A percentile compares a stretch with the other conserved stretches of the same genome.
phyloP scores from a whole-genome alignment of 2,113 vertebrate genomes.

The Psephotus haematonotus region DNA sequence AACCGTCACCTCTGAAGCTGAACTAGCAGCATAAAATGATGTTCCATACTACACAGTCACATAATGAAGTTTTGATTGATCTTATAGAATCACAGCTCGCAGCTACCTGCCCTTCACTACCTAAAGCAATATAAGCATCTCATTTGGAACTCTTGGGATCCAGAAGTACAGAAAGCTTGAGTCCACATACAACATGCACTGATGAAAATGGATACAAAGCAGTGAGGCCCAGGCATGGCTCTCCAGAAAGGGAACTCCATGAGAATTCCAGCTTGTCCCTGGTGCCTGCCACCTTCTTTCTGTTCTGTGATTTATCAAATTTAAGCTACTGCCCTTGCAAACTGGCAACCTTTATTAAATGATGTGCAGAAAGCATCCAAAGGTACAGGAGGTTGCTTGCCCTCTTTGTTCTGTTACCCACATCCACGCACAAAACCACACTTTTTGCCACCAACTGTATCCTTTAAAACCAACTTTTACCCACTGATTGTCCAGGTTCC shows the following conservation, averaged over 20 bases:
- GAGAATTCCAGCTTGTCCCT: neutral
- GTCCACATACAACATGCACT: too few species aligned
- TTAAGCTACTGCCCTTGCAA: neutral
- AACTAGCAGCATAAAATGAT: neutral
- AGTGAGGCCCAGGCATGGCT: neutral
- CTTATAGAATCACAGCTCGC: neutral
- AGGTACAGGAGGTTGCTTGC: neutral
- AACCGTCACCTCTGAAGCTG: neutral
- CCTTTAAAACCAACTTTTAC: neutral
- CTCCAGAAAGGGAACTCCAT: neutral
- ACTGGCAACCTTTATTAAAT: neutral
- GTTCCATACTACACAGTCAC: neutral
- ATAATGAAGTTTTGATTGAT: neutral
- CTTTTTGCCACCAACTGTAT: neutral
- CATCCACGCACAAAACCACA: fast-evolving
- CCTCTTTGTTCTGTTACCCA: neutral
- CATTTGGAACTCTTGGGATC: neutral
- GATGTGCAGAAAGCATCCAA: neutral
- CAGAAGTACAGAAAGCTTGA: neutral
- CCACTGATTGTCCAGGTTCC: neutral
- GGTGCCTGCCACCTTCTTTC: neutral
- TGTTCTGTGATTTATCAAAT: neutral
- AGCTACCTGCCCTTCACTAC: neutral
- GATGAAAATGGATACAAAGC: neutral
- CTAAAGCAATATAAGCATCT: neutral